Evolutionary conservation across 2,113 vertebrate genomes (phyloP).

Genomic region (Barbus barbus): DNA sequence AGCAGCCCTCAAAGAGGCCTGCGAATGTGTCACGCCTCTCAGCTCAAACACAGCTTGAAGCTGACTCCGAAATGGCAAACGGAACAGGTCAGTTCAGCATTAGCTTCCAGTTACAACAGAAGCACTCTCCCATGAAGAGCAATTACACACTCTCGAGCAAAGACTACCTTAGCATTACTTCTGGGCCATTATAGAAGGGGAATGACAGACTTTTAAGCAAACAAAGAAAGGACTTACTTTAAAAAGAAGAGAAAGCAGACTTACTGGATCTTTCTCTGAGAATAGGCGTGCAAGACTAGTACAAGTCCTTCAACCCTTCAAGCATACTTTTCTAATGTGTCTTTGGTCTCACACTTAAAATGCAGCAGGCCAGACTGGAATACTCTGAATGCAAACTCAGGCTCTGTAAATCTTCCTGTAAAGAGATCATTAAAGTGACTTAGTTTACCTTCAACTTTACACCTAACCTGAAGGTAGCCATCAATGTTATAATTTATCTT

Average conservation of each 20-base stretch:
- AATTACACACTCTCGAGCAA: conserved; percentile 59
- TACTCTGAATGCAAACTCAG: too few species aligned
- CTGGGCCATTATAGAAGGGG: conserved; percentile 27
- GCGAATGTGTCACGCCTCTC: conserved; percentile 24
- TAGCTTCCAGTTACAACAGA: conserved; percentile 59
- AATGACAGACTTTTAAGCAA: conserved; percentile 1
- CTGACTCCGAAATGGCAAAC: conserved; percentile 40
- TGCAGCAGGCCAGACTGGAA: neutral
- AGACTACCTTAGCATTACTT: conserved; percentile 36
- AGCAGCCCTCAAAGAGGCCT: neutral
- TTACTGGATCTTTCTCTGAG: neutral
- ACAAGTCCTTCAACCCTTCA: neutral
- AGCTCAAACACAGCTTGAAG: conserved; percentile 30
- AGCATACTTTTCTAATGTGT: conserved; percentile 50
- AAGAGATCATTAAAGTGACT: too few species aligned
- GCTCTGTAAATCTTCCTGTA: too few species aligned
- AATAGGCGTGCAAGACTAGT: neutral
- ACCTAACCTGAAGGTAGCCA: too few species aligned
- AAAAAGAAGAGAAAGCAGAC: conserved; percentile 2
- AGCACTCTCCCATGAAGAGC: conserved; percentile 60
- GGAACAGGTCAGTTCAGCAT: conserved; percentile 64
- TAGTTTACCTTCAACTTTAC: too few species aligned
- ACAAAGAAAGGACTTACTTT: neutral
- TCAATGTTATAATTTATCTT: too few species aligned
- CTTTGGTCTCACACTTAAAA: conserved; percentile 50